Conservation (phyloP, 2,797 vertebrate species). For the Pantherophis alleghaniensis region DNA sequence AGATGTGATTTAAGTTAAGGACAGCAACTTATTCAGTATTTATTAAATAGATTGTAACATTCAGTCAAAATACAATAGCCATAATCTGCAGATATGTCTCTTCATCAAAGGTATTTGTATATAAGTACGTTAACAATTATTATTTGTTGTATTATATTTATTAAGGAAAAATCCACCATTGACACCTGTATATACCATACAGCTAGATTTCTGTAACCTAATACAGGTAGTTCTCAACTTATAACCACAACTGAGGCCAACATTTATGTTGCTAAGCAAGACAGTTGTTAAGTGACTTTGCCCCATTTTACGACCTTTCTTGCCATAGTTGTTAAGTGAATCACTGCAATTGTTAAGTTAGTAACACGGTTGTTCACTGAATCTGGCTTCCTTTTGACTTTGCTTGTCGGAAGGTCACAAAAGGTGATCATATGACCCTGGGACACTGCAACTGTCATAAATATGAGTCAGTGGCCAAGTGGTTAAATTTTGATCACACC, state of each 20-base stretch:
- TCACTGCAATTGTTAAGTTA: no score
- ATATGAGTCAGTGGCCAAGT: not conserved
- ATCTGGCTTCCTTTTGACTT: no score
- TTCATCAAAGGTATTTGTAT: not conserved
- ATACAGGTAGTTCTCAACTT: not conserved
- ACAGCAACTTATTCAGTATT: not conserved
- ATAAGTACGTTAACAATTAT: not conserved
- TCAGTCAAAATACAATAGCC: not conserved
- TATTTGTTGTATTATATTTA: not conserved
- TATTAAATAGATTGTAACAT: not conserved
- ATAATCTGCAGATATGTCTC: not conserved
- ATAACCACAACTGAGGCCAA: no score
- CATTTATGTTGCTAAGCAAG: no score
- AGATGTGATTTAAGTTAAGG: not conserved
- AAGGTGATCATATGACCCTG: not conserved
- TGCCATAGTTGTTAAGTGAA: no score
- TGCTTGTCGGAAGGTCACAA: not conserved
- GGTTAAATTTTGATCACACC: not conserved
- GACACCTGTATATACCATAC: not conserved
- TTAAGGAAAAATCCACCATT: not conserved
- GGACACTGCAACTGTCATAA: not conserved
- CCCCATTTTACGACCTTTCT: no score
- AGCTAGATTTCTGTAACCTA: not conserved
- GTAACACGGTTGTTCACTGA: no score
- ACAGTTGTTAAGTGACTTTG: no score